A percentile compares a stretch with the other conserved stretches of the same genome.
phyloP scores from a whole-genome alignment of 2,113 vertebrate genomes.

The Centropus bengalensis region DNA sequence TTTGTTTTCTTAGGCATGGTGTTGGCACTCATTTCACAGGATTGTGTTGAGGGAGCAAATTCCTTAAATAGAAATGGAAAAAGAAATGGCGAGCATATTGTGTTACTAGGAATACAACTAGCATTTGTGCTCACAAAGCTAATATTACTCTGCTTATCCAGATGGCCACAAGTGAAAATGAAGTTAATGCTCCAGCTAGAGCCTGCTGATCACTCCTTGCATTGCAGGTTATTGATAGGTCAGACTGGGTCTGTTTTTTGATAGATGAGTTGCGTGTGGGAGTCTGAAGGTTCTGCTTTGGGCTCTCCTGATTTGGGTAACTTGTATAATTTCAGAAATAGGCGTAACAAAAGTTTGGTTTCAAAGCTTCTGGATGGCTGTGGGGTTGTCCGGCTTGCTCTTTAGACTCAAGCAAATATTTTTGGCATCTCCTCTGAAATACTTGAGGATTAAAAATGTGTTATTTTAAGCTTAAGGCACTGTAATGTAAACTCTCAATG shows the following conservation, averaged over 20 bases:
- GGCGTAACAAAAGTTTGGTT: neutral
- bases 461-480: neutral
- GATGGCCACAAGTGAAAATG: conserved; percentile 39
- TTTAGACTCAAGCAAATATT: neutral
- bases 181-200: neutral
- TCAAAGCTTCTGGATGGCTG: neutral
- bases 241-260: neutral
- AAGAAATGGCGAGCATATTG: conserved; percentile 31
- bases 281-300: neutral
- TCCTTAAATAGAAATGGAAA: conserved; percentile 57
- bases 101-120: conserved; percentile 34
- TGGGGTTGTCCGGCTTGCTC: neutral
- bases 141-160: neutral
- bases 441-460: neutral
- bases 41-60: conserved; percentile 55
- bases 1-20: neutral
- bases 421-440: neutral
- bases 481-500: neutral
- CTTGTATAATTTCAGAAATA: neutral
- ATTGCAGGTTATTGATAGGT: neutral
- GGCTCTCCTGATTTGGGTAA: neutral
- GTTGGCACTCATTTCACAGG: neutral
- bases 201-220: neutral
- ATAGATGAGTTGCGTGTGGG: neutral
- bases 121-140: conserved; percentile 31